Conservation (phyloP, 1,140 invertebrate genomes). For the Drosophila bocki region DNA sequence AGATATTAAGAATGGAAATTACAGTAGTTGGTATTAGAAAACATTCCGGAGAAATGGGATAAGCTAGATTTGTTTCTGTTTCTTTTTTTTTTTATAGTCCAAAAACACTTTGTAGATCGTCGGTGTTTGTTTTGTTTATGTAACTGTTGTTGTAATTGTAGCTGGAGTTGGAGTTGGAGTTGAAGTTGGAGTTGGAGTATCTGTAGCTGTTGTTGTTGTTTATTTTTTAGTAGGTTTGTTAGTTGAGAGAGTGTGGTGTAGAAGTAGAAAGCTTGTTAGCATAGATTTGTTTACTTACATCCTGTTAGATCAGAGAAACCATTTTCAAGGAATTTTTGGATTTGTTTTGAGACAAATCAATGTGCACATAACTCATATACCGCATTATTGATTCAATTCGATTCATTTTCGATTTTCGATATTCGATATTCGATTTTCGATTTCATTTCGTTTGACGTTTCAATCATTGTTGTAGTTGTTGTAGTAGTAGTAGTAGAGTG, state of each 20-base stretch:
- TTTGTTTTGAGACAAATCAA: conserved; percentile 67
- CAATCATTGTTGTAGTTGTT: conserved; percentile 52
- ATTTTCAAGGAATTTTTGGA: conserved; percentile 65
- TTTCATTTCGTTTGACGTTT: conserved; percentile 42
- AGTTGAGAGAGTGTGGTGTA: conserved; percentile 27
- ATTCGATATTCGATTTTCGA: conserved; percentile 6
- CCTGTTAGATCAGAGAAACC: conserved; percentile 71
- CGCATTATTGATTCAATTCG: conserved; percentile 53
- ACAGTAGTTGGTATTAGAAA: conserved; percentile 19
- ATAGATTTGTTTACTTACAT: conserved; percentile 75
- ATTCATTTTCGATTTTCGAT: conserved; percentile 14
- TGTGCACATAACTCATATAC: conserved; percentile 54
- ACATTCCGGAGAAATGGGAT: conserved; percentile 38
- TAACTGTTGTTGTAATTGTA: conserved; percentile 12
- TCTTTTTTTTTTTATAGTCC: conserved; percentile 9
- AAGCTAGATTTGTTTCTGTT: conserved; percentile 28
- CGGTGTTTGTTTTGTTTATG: conserved; percentile 8
- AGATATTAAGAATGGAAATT: conserved; percentile 29
- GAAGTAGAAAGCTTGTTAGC: conserved; percentile 39
- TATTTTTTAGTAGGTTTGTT: conserved; percentile 21
- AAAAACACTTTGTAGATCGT: conserved; percentile 35
- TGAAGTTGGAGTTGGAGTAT: conserved; percentile 8
- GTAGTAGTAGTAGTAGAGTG: conserved; percentile 32
- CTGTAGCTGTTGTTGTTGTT: conserved; percentile 13
- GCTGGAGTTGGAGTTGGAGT: conserved; percentile 23